A percentile compares a stretch with the other conserved stretches of the same genome.
Conservation (phyloP, 2,888 invertebrate species). For the Limnephilus marmoratus region DNA sequence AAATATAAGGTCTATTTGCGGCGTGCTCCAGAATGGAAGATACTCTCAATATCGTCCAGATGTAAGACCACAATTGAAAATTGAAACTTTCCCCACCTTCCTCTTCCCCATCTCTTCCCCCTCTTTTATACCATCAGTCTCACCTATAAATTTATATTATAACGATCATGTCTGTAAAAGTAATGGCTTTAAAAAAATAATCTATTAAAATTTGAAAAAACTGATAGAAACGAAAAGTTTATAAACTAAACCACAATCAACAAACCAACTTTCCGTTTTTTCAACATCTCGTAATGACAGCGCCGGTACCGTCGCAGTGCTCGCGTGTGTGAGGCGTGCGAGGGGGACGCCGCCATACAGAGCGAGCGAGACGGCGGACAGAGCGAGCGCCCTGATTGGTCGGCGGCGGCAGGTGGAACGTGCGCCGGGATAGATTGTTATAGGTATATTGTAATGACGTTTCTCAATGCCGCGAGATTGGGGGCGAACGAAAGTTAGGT, state of each 20-base stretch:
- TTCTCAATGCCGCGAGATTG: background rate
- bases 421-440: conserved; percentile 51
- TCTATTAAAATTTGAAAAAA: too few relatives aligned
- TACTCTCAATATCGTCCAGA: too few relatives aligned
- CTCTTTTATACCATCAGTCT: too few relatives aligned
- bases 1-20: too few relatives aligned
- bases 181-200: too few relatives aligned
- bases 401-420: conserved; percentile 65
- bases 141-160: too few relatives aligned
- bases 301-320: background rate
- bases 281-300: conserved; percentile 11
- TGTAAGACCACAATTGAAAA: too few relatives aligned
- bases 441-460: background rate
- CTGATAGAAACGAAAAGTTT: too few relatives aligned
- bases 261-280: background rate
- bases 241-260: background rate
- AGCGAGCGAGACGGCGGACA: conserved; percentile 32
- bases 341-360: conserved; percentile 50
- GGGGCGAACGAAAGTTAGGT: background rate
- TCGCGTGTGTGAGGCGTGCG: conserved; percentile 13
- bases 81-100: too few relatives aligned
- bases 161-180: too few relatives aligned
- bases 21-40: too few relatives aligned
- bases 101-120: too few relatives aligned
- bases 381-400: conserved; percentile 56